phyloP scores from a whole-genome alignment of 2,888 invertebrate species.

The Noctua janthina region DNA sequence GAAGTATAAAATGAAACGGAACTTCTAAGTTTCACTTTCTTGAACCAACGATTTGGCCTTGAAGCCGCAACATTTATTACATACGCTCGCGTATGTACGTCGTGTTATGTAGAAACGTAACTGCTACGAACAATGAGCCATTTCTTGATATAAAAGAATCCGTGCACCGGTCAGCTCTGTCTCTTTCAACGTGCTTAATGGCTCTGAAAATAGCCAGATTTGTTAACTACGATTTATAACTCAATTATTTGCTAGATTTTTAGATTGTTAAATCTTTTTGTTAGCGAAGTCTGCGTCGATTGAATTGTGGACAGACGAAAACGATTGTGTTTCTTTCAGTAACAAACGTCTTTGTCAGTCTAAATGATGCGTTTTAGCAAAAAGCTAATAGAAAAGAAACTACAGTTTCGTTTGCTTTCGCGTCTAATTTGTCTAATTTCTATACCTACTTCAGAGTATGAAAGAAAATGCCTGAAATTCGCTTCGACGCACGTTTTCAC shows the following conservation, averaged over 20 bases:
- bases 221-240: constrained; percentile 67
- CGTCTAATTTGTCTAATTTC: neutral
- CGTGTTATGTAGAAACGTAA: constrained; percentile 41
- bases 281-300: constrained; percentile 31
- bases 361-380: constrained; percentile 12
- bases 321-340: constrained; percentile 45
- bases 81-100: constrained; percentile 38
- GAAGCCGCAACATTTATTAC: constrained; percentile 45
- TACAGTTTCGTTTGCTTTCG: constrained; percentile 29
- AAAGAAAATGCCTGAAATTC: constrained; percentile 27
- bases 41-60: constrained; percentile 45
- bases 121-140: constrained; percentile 64
- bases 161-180: constrained; percentile 44
- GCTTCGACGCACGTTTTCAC: constrained; percentile 13
- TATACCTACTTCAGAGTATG: neutral
- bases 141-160: constrained; percentile 67
- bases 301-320: constrained; percentile 32
- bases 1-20: constrained; percentile 27
- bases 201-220: constrained; percentile 67
- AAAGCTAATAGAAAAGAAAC: constrained; percentile 17
- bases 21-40: constrained; percentile 63
- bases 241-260: constrained; percentile 66
- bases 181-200: constrained; percentile 69
- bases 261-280: constrained; percentile 58
- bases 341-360: constrained; percentile 33